phyloP scores from a whole-genome alignment of 2,797 vertebrate species.

The Amniataba percoides region DNA sequence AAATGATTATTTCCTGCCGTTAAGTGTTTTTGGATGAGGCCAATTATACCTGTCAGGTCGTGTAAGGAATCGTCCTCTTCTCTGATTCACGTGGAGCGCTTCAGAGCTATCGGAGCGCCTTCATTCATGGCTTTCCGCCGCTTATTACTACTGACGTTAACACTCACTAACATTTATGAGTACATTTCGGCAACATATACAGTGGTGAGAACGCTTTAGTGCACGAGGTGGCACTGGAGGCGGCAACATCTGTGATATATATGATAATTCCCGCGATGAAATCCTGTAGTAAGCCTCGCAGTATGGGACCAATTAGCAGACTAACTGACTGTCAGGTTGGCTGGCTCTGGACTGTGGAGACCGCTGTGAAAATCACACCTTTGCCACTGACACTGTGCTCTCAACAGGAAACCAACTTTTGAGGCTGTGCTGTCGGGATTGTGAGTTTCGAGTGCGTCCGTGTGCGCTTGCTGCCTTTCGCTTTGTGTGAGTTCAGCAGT shows the following conservation, averaged over 20 bases:
- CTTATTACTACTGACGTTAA: constrained; percentile 22
- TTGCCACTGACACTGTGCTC: constrained; percentile 65
- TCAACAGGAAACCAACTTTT: constrained; percentile 58
- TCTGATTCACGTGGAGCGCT: constrained; percentile 29
- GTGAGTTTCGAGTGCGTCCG: constrained; percentile 30
- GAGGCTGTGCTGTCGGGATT: constrained; percentile 44
- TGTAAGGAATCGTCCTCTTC: constrained; percentile 25
- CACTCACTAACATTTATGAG: constrained; percentile 23
- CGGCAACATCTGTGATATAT: constrained; percentile 46
- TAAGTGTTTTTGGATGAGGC: constrained; percentile 67
- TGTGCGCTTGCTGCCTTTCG: constrained; percentile 30
- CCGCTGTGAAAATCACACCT: constrained; percentile 81
- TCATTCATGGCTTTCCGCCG: constrained; percentile 13
- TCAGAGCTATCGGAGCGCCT: constrained; percentile 32
- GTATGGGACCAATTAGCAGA: constrained; percentile 81
- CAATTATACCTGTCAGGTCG: constrained; percentile 68
- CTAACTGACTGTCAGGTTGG: constrained; percentile 72
- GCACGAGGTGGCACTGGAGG: constrained; percentile 11
- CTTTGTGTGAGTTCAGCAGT: constrained; percentile 55
- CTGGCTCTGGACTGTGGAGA: constrained; percentile 57
- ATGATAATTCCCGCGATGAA: constrained; percentile 48
- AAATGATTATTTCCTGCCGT: constrained; percentile 68
- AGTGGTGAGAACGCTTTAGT: neutral
- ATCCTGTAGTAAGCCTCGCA: constrained; percentile 54
- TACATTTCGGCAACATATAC: neutral